A percentile compares a stretch with the other conserved stretches of the same genome.
These are phyloP conservation scores for Lottia gigantea DNA, from an alignment of 2,888 invertebrate genomes.

Conservation along the genomic window DNA sequence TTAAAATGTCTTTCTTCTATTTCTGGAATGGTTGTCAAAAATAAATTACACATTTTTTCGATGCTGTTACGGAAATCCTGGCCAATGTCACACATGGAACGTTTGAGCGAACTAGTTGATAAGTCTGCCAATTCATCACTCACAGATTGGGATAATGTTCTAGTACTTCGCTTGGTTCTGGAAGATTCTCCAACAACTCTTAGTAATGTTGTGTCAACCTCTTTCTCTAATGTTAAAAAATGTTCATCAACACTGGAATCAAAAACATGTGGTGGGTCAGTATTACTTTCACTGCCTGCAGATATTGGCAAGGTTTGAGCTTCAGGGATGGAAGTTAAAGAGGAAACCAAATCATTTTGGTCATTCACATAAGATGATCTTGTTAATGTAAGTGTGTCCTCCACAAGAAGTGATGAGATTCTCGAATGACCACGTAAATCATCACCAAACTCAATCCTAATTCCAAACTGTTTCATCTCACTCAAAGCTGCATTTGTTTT, in stretches of 20 bases:
- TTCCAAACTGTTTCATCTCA: background rate
- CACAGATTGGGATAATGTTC: background rate
- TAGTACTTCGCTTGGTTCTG: background rate
- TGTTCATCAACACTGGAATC: too few species aligned
- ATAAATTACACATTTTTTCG: slow-evolving; percentile 28
- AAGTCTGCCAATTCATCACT: background rate
- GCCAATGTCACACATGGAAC: slow-evolving; percentile 30
- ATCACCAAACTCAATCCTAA: background rate
- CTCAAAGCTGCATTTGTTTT: slow-evolving; percentile 24
- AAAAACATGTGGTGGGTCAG: too few species aligned
- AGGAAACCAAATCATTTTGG: background rate
- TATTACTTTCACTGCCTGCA: background rate
- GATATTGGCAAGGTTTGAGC: background rate
- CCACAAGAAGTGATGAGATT: background rate
- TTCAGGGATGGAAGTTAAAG: too few species aligned
- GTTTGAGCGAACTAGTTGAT: slow-evolving; percentile 22
- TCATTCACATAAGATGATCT: background rate
- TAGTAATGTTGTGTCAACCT: background rate
- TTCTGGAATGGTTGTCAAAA: slow-evolving; percentile 22
- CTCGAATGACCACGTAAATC: background rate
- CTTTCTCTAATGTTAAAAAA: background rate
- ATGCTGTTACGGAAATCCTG: slow-evolving; percentile 38
- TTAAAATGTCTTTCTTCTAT: slow-evolving; percentile 25
- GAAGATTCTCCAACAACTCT: background rate
- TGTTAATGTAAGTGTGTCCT: background rate